A percentile compares a stretch with the other conserved stretches of the same genome.
Evolutionary conservation across 2,113 vertebrate species (phyloP).

Genomic region (Salvelinus sp.): DNA sequence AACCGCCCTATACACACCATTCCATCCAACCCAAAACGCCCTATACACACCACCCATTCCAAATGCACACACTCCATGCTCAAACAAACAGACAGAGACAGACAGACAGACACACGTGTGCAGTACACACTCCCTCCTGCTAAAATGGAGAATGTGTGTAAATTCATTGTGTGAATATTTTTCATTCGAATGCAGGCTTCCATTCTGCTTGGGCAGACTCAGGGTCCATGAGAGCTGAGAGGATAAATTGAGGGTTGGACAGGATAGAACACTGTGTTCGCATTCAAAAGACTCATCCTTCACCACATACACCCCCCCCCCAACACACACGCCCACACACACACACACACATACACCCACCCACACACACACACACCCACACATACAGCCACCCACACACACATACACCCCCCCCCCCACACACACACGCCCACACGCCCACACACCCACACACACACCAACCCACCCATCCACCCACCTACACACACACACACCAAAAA

Average conservation of each 20-base stretch:
- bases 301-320: neutral
- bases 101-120: neutral
- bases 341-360: no score
- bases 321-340: no score
- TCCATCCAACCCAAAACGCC: no score
- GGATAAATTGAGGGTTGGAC: constrained; percentile 39
- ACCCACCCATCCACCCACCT: no score
- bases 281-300: constrained; percentile 45
- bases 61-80: constrained; percentile 17
- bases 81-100: constrained; percentile 11
- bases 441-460: neutral
- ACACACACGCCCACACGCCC: no score
- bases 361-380: no score
- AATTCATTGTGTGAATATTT: neutral
- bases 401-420: no score
- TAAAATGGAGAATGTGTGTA: no score
- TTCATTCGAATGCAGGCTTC: constrained; percentile 6
- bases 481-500: neutral
- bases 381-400: no score
- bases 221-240: constrained; percentile 22
- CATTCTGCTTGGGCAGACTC: constrained; percentile 23
- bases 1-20: no score
- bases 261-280: constrained; percentile 45
- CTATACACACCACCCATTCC: no score
- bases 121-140: neutral